These are phyloP conservation scores for Dilophus febrilis DNA, from an alignment of 2,888 invertebrate species.

Conservation along the genomic window DNA sequence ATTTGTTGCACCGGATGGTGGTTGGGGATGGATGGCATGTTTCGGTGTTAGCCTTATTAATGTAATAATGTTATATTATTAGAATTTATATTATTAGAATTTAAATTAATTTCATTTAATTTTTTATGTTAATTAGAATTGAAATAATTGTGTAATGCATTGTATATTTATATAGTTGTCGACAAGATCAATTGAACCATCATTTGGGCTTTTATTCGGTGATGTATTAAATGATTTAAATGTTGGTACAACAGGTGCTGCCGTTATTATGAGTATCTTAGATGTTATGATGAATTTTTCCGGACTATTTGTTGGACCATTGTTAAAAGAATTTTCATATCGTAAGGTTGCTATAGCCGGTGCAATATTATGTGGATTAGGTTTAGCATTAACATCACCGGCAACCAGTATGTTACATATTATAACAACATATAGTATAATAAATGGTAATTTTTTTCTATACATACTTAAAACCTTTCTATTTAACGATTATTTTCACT, in stretches of 20 bases:
- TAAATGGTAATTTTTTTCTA: conserved; percentile 53
- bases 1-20: conserved; percentile 70
- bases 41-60: conserved; percentile 69
- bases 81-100: too few species aligned
- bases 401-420: conserved; percentile 56
- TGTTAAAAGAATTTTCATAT: conserved; percentile 56
- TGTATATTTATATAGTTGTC: conserved; percentile 41
- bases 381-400: conserved; percentile 47
- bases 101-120: too few species aligned
- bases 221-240: conserved; percentile 48
- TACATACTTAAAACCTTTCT: too few species aligned
- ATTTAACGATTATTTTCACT: conserved; percentile 3
- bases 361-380: conserved; percentile 45
- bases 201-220: conserved; percentile 63
- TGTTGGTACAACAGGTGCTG: conserved; percentile 58
- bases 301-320: conserved; percentile 58
- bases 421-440: conserved; percentile 52
- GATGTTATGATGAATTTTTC: conserved; percentile 66
- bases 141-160: too few species aligned
- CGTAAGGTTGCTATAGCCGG: conserved; percentile 53
- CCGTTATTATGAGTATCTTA: conserved; percentile 56
- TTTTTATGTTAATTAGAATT: too few species aligned
- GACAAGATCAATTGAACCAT: conserved; percentile 63
- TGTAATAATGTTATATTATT: conserved; percentile 31
- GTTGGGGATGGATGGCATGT: conserved; percentile 81